Base-by-base conservation (phyloP, 2,113 vertebrate genomes). In the Planiliza haematocheilus region DNA sequence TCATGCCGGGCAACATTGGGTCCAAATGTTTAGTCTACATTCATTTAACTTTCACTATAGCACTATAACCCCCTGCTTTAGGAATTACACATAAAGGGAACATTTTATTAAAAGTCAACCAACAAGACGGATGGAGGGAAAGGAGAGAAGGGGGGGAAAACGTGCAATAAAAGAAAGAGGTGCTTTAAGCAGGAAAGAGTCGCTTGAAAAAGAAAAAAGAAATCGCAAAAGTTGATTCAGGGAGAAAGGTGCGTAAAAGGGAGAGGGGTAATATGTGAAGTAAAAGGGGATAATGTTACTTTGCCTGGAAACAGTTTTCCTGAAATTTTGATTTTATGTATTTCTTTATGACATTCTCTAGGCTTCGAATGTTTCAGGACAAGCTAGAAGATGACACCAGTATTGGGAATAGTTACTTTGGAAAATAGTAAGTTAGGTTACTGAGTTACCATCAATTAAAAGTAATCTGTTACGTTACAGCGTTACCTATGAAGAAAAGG, bases 11-110 rank as follows among this genome's bases (percentile, higher is more conserved):
- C 55, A 45, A 20, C 46, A 43, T 34, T 51, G 24, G 70, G 55
- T 86, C 77, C 67, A 78, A 88, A 87, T 81, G 79, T 88, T 85
- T 57, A 77, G 64, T 84, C 79, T 41, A 62, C 67, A 16, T 37
- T 4, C 20, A 74, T 76, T 82, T 58, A 63, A 68, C 38, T 88
- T 91, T 88, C 75, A 89, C 65, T 70, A n/a, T 70, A 2, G 21
- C 18, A 42, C 63, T 18, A 69, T 85, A 58, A 72, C 71, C 57
- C n/a, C 77, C 16, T 18, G 62, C 49, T 82, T 63, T 60, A 82
- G 58, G 72, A 77, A 70, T 78, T 74, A 79, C 60, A 72, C 64
- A 53, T 51, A 64, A 75, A 71, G 16, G 8, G 17, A 41, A 55
- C 52, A 46, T 78, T 79, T 82, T 39, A 67, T 71, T 71, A 62